Percentiles rank a stretch among this genome's conserved stretches.
Evolutionary conservation across 1,140 invertebrate genomes (phyloP).

Genomic region (Zaprionus inermis): DNA sequence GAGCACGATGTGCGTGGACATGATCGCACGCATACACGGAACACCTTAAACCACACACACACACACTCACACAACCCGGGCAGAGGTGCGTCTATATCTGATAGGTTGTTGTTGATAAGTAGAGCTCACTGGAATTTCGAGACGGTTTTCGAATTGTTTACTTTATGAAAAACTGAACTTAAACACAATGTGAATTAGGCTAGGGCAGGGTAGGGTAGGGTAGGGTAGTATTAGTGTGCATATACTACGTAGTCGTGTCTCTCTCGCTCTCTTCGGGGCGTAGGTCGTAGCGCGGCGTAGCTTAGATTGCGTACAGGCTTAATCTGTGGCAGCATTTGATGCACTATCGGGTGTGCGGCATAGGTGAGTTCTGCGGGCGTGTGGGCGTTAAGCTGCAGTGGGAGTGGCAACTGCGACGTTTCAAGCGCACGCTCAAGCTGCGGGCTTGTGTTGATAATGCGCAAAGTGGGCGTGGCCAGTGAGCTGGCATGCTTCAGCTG

Average conservation of each 20-base stretch:
- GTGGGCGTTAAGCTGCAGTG: conserved; percentile 22
- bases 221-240: background rate
- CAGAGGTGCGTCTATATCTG: conserved; percentile 1
- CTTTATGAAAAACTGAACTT: conserved; percentile 30
- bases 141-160: conserved; percentile 45
- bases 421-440: background rate
- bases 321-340: conserved; percentile 69
- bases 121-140: conserved; percentile 44
- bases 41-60: background rate
- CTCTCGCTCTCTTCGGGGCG: conserved; percentile 44
- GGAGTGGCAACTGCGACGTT: background rate
- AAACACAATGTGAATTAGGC: conserved; percentile 3
- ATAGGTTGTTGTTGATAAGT: conserved; percentile 14
- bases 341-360: conserved; percentile 67
- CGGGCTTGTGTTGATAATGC: conserved; percentile 42
- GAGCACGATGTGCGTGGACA: conserved; percentile 51
- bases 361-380: conserved; percentile 75
- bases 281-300: conserved; percentile 51
- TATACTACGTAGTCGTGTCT: conserved; percentile 1
- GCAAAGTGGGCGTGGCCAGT: conserved; percentile 18
- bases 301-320: conserved; percentile 70
- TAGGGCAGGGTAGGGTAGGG: background rate
- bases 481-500: conserved; percentile 12
- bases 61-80: background rate
- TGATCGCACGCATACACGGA: conserved; percentile 10